These are phyloP conservation scores for Acrocyrtus sp. DNA, from an alignment of 2,888 invertebrate genomes.

Conservation along the genomic window DNA sequence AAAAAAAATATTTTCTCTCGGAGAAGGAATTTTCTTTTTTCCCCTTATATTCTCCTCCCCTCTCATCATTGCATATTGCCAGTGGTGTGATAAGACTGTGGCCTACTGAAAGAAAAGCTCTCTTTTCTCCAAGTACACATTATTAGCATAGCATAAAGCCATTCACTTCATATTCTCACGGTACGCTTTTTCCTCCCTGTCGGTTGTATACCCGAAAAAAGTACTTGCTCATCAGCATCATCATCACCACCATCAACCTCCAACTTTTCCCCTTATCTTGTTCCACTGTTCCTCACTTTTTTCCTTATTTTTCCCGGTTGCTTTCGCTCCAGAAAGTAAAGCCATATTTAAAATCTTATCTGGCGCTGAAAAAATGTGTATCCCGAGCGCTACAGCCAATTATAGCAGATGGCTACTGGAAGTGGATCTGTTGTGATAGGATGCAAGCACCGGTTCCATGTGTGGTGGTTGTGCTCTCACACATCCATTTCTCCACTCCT, in stretches of 20 bases:
- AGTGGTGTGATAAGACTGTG: neutral
- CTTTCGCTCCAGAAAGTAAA: too few relatives aligned
- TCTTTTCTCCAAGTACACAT: neutral
- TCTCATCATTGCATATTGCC: neutral
- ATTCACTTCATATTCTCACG: neutral
- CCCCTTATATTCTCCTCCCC: neutral
- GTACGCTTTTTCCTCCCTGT: neutral
- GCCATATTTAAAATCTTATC: neutral
- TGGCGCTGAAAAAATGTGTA: neutral
- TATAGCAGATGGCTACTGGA: neutral
- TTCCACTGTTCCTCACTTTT: too few relatives aligned
- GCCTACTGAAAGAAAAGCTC: neutral
- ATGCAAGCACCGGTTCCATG: neutral
- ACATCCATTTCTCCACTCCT: constrained; percentile 8
- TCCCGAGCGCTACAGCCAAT: neutral
- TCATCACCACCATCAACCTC: neutral
- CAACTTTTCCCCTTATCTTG: neutral
- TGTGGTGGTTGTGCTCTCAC: neutral
- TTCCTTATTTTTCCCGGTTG: too few relatives aligned
- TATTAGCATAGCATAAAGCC: neutral
- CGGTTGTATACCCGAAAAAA: too few relatives aligned
- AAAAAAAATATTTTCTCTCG: too few relatives aligned
- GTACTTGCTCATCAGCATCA: neutral
- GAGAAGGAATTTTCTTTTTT: neutral
- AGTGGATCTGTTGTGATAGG: too few relatives aligned